Conservation (phyloP, 2,113 vertebrate species). For the Hyperopisus bebe region DNA sequence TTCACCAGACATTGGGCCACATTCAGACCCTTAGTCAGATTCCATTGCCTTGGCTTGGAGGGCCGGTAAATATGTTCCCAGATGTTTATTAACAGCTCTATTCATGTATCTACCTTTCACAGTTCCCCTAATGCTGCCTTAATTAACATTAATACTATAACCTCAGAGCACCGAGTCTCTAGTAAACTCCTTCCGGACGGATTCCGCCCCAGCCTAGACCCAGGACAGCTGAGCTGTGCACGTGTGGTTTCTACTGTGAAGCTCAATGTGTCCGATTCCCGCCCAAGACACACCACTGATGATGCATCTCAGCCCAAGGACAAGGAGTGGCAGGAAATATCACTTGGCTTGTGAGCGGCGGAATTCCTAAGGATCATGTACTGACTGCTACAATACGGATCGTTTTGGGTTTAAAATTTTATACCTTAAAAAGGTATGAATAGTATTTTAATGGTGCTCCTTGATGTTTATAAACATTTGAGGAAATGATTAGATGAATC, state of each 20-base stretch:
- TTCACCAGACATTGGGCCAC: neutral
- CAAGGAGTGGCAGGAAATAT: neutral
- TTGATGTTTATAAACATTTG: neutral
- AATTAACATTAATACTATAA: neutral
- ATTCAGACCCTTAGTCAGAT: neutral
- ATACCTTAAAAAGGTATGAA: neutral
- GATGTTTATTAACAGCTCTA: neutral
- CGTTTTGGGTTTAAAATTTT: neutral
- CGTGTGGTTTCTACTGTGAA: neutral
- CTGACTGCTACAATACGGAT: neutral
- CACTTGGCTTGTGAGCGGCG: neutral
- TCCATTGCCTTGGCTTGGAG: neutral
- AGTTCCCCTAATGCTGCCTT: neutral
- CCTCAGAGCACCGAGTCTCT: neutral
- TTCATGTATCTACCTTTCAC: neutral
- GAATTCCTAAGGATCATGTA: neutral
- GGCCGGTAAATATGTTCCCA: neutral
- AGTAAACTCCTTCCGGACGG: neutral
- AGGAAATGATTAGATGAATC: neutral
- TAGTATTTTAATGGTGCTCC: neutral
- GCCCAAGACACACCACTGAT: neutral
- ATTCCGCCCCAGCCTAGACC: neutral
- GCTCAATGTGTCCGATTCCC: neutral
- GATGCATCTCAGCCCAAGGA: neutral
- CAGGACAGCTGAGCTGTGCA: neutral